Evolutionary conservation across 1,140 invertebrate genomes (phyloP), one percentile per base, ranked within the genome.

Genomic region (Scaptomyza montana): DNA sequence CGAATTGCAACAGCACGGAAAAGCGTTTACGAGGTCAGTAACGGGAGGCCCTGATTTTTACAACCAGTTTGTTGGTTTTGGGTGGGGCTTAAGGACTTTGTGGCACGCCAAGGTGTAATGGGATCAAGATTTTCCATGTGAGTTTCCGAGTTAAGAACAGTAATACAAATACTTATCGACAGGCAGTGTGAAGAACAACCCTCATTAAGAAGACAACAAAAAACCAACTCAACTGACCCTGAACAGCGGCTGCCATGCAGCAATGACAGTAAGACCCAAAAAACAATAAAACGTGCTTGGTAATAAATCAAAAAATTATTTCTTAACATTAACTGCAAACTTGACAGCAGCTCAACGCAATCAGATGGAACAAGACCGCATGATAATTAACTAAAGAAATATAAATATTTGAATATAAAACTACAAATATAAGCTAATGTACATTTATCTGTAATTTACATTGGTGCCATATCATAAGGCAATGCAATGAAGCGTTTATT

Each of bases 11-110:
- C 33, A 39, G 13, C 21, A 50, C 50, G 2, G 39, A 62, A 63
- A 60, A 51, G 45, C 62, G 45, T 64, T 76, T 45, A 65, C 76
- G 72, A 82, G 80, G 80, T 82, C 80, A 84, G 72, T 53, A 76
- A 65, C 54, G 63, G 72, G 53, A 33, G 30, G 33, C 63, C 69
- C 55, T 72, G 69, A 72, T 72, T 72, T 67, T 50, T 43, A 64
- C 60, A 53, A 30, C 9, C 57, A 30, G 62, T 59, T 54, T 19
- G 47, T 16, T 57, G 47, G 41, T 25, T 54, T 21, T 6, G 33
- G 21, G 9, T 21, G 9, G 33, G 21, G 9, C 47, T 55, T 49
- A 49, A 73, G 56, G 70, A 61, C 65, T 50, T 68, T 68, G 63
- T 45, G 55, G 33, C 69, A 36, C 69, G 69, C 69, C 28, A 72